Conservation (phyloP, 2,888 invertebrate genomes). For the Agonopterix heracliana region DNA sequence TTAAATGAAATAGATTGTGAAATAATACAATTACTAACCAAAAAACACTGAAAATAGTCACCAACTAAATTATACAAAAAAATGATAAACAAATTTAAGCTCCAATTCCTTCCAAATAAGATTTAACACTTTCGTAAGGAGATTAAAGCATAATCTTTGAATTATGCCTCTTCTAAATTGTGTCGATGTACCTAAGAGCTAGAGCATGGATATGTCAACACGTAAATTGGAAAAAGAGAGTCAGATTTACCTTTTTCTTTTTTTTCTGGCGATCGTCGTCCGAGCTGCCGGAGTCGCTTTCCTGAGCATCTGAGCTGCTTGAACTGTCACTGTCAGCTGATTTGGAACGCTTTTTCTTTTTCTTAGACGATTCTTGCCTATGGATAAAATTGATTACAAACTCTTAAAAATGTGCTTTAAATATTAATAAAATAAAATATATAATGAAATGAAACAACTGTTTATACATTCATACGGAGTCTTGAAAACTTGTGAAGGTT, state of each 20-base stretch:
- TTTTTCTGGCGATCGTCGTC: constrained; percentile 57
- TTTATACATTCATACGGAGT: no score
- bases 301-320: constrained; percentile 61
- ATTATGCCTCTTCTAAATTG: constrained; percentile 13
- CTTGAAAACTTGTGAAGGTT: no score
- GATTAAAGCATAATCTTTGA: constrained; percentile 23
- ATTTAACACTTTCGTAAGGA: neutral
- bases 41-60: constrained; percentile 6
- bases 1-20: neutral
- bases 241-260: constrained; percentile 59
- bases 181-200: constrained; percentile 4
- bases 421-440: neutral
- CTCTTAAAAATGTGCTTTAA: neutral
- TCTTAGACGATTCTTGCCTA: constrained; percentile 66
- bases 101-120: neutral
- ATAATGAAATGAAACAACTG: neutral
- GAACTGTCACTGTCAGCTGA: constrained; percentile 70
- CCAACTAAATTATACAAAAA: neutral
- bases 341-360: constrained; percentile 76
- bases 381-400: neutral
- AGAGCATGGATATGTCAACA: constrained; percentile 2
- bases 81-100: neutral
- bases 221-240: neutral
- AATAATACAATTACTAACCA: constrained; percentile 4
- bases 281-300: constrained; percentile 46